Conservation (phyloP, 2,888 invertebrate species). For the Seladonia tumulorum region DNA sequence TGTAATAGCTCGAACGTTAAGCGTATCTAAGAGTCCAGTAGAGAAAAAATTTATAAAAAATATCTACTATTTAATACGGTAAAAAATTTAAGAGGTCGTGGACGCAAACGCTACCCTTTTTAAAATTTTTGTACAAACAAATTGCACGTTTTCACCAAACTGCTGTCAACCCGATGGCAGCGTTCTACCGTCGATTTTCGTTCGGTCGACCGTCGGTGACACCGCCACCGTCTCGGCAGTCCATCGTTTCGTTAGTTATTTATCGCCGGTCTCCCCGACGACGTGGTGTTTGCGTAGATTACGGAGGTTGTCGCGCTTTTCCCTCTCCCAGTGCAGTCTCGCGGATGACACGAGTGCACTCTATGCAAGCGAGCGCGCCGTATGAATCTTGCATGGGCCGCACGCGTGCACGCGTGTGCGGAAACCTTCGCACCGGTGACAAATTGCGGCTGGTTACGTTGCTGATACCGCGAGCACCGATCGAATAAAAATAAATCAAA, state of each 20-base stretch:
- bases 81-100: too few relatives aligned
- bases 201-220: background rate
- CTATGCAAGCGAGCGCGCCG: conserved; percentile 1
- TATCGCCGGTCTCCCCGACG: conserved; percentile 30
- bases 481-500: conserved; percentile 48
- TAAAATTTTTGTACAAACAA: too few relatives aligned
- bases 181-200: background rate
- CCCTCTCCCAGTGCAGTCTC: conserved; percentile 10
- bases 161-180: background rate
- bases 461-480: conserved; percentile 16
- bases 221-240: background rate
- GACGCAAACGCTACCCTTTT: too few relatives aligned
- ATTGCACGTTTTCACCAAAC: too few relatives aligned
- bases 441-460: conserved; percentile 34
- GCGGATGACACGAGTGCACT: conserved; percentile 44
- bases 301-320: conserved; percentile 1
- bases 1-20: too few relatives aligned
- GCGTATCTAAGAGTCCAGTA: too few relatives aligned
- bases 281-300: conserved; percentile 42
- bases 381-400: conserved; percentile 52
- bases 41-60: too few relatives aligned
- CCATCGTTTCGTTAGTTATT: conserved; percentile 26
- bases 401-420: conserved; percentile 45
- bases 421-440: conserved; percentile 38
- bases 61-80: too few relatives aligned